Evolutionary conservation across 2,797 vertebrate species (phyloP), one percentile per base, ranked within the genome.

Genomic region (Spondyliosoma cantharus): DNA sequence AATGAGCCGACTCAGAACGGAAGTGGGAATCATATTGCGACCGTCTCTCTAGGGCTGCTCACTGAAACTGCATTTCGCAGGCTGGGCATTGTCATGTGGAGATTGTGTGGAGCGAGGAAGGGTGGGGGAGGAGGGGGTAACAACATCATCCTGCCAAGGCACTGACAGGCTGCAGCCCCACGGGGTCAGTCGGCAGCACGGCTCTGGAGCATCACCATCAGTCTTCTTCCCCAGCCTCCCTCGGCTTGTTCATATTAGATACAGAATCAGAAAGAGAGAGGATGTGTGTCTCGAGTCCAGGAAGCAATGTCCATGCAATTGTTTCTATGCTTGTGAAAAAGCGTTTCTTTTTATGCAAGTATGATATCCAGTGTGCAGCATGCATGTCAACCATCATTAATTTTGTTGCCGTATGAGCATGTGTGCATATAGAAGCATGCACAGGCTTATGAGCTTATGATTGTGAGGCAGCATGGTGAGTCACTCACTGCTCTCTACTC

Each of bases 401-500:
- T 82, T 80, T 42, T 58, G 57, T 82, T 64, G 59, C 65, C 53
- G 42, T 64, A 3, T 48, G 54, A 50, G 22, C 46, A 22, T 65
- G 52, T 83, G 65, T 74, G 57, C 71, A 61, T 64, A 42, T 16
- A 62, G 53, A 76, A 76, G 74, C 65, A 78, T 81, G 63, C 62
- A 20, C 76, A 62, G 71, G 71, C 79, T 74, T 67, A 58, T 77
- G 67, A 84, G 78, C 79, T 74, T 67, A 58, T 75, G 67, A 84
- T 76, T 62, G 72, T 81, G 74, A 82, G 69, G 82, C 73, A 69
- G 69, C 70, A 25, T 52, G 81, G 86, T 93, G 91, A 93, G 85
- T 93, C 93, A 93, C 87, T 93, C 93, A 93, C 87, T 82, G 85
- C 84, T 87, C 87, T 82, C 81, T 13, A 46, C 71, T 48, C 82